Base-by-base conservation (phyloP, 1,140 invertebrate genomes). In the Zaprionus camerounensis region DNA sequence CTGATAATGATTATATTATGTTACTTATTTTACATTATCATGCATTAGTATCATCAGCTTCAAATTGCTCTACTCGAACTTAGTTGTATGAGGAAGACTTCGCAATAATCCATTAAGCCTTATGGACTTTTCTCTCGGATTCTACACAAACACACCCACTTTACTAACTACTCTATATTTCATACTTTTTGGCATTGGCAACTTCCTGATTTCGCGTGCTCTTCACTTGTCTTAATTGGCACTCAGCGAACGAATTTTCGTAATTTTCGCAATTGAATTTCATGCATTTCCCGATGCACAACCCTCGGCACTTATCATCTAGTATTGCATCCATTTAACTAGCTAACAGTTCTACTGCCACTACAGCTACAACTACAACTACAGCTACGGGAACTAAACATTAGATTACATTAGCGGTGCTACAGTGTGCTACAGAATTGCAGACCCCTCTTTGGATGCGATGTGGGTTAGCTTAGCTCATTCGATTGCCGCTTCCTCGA, bases 301-400 rank as follows among this genome's bases (percentile, higher is more conserved):
- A 17, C 44, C 55, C 55, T 15, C 20, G 9, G 3, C 57, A 71
- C 81, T 88, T 90, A 87, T 72, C 64, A 69, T 73, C 86, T 85
- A 79, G 59, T 73, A 79, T 85, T 79, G 75, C 84, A 58, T 59
- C 61, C 65, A 79, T 67, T 69, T 77, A 75, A 73, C 82, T 81
- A 70, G 44, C 71, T 67, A 74, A 68, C 56, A 71, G 62, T 58
- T 71, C 56, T 56, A 53, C 22, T 64, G 64, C 76, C 68, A 78
- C 51, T 51, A 59, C 73, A 34, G 2, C 56, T 58, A 75, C 64
- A 66, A 41, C 58, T 51, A 64, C 67, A 46, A 56, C 55, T 76
- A 69, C 62, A 70, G 51, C 56, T 57, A 72, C 72, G 7, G 63
- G 57, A 44, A 26, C 53, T 65, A 28, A 73, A 73, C 69, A 68